Base-by-base conservation (phyloP, 2,113 vertebrate genomes). In the Melanostigma gelatinosum region DNA sequence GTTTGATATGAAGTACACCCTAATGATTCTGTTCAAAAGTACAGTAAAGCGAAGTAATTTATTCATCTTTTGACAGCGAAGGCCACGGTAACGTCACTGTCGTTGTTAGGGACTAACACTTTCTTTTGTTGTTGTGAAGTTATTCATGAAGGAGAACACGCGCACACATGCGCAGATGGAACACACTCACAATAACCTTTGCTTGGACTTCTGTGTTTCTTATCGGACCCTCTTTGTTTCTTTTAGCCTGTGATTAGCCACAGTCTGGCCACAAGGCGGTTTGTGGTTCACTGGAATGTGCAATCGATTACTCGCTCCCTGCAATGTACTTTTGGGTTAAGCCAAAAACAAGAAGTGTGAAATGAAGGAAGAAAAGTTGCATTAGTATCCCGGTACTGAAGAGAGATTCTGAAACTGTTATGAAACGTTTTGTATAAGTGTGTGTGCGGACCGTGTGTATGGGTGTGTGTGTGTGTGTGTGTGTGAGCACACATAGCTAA, bases 1-100 rank as follows among this genome's bases (percentile, higher is more conserved):
- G 89, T 95, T 92, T 91, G 80, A 91, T 89, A 88, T 86, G 79
- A 93, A 46, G 87, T 79, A 93, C 89, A 87, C 77, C 70, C 75
- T 80, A 62, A 83, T 71, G 58, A 86, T 85, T 86, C 83, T 73
- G 66, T 88, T 89, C 63, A 69, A 83, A 85, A 79, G 16, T 80
- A 87, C 69, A 87, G 84, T 77, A 70, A 79, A 44, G 69, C 75
- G 81, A 69, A 78, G 36, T 87, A 88, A 82, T 85, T 87, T 89
- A 83, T 90, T 86, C 48, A 22, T 75, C 52, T 68, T 91, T 89
- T 78, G 79, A 83, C 85, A 90, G 80, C 63, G 79, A 79, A 77
- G 79, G 90, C 90, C 92, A 92, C 75, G 79, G 89, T 61, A 85
- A 84, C n/a, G 48, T 89, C 90, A 79, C 82, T 83, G 88, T 93